These are phyloP conservation scores for Diarsia mendica DNA, from an alignment of 2,888 invertebrate species.

Conservation along the genomic window DNA sequence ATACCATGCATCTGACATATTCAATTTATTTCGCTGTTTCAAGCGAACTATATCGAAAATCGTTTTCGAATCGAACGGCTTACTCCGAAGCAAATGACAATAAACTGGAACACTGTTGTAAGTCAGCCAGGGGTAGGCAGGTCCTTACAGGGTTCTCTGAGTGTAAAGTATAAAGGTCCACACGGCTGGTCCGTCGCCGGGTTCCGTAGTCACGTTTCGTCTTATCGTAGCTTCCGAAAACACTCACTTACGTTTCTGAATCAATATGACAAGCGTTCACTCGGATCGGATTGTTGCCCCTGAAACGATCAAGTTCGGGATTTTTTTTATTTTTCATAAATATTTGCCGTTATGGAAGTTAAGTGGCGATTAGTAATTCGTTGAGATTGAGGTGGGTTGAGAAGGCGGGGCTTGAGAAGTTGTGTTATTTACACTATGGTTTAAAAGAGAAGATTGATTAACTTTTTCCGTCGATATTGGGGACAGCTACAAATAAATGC, in stretches of 20 bases:
- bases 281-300: constrained; percentile 81
- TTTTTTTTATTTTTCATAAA: constrained; percentile 41
- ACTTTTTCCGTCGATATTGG: not conserved
- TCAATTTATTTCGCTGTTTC: constrained; percentile 61
- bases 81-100: constrained; percentile 59
- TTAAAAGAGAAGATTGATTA: not conserved
- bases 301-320: constrained; percentile 68
- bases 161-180: constrained; percentile 76
- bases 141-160: constrained; percentile 71
- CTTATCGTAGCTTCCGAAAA: constrained; percentile 85
- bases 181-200: constrained; percentile 77
- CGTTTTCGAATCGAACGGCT: constrained; percentile 43
- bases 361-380: constrained; percentile 41
- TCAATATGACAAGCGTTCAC: constrained; percentile 85
- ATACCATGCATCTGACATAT: constrained; percentile 63
- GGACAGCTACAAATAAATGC: not conserved
- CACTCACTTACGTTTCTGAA: constrained; percentile 84
- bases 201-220: constrained; percentile 81
- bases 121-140: constrained; percentile 41
- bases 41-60: constrained; percentile 50
- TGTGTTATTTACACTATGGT: not conserved
- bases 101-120: constrained; percentile 64
- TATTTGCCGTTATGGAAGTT: constrained; percentile 40
- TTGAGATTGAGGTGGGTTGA: constrained; percentile 15
- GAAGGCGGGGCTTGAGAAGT: not conserved